These are phyloP conservation scores for Euthynnus affinis DNA, from an alignment of 2,797 vertebrate species.

Conservation along the genomic window DNA sequence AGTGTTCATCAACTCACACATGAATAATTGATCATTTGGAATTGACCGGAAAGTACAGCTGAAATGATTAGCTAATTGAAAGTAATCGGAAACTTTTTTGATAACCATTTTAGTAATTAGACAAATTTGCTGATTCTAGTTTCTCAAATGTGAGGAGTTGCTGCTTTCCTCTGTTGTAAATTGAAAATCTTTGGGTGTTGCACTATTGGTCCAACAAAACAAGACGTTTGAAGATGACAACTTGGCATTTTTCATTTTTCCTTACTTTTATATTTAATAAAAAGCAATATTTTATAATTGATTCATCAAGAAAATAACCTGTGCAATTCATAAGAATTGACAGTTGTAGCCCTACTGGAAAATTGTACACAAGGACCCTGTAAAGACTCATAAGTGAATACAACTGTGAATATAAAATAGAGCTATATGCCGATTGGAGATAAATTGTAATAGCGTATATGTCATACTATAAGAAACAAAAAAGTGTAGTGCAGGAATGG, in stretches of 20 bases:
- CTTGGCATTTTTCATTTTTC: background rate
- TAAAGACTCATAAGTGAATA: background rate
- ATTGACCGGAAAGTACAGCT: background rate
- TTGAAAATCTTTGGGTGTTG: background rate
- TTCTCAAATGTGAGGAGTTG: background rate
- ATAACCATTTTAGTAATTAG: background rate
- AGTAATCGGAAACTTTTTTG: background rate
- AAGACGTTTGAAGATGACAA: too few species aligned
- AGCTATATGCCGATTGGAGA: background rate
- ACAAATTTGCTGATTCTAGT: background rate
- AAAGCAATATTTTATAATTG: too few species aligned
- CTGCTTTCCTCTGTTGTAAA: background rate
- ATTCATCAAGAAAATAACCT: background rate
- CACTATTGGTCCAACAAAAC: too few species aligned
- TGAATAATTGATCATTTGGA: background rate
- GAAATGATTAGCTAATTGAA: background rate
- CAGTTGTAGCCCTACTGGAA: background rate
- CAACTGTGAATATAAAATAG: conserved; percentile 10
- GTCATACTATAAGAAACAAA: background rate
- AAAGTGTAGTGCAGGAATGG: background rate
- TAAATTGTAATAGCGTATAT: background rate
- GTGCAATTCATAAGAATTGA: background rate
- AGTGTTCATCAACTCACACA: background rate
- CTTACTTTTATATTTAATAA: background rate
- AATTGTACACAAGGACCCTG: background rate